These are phyloP conservation scores for Threskiornis aethiopicus DNA, from an alignment of 2,797 vertebrate species.

Conservation along the genomic window DNA sequence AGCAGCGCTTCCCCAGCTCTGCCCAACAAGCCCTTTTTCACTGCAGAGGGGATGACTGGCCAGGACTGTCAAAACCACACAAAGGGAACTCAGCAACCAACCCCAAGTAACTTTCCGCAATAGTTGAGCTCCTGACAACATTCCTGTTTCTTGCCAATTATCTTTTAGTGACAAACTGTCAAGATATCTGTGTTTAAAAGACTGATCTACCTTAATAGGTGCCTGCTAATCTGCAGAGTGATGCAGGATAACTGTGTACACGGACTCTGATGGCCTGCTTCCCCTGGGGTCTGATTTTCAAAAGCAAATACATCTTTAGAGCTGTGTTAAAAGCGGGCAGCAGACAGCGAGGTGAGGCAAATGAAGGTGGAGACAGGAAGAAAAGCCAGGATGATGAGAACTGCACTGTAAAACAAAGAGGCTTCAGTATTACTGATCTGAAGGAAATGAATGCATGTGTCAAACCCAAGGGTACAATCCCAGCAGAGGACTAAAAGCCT, in stretches of 20 bases:
- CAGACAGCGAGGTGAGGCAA: not conserved
- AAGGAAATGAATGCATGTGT: not conserved
- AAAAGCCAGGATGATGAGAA: not conserved
- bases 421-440: not conserved
- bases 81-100: not conserved
- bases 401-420: not conserved
- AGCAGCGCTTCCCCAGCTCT: not conserved
- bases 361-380: not conserved
- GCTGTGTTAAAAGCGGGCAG: not conserved
- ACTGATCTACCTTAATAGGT: not conserved
- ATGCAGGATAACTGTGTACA: not conserved
- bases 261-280: not conserved
- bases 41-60: fast-evolving
- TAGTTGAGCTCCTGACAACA: not conserved
- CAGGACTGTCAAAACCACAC: not conserved
- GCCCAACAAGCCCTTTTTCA: not conserved
- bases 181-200: not conserved
- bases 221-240: not conserved
- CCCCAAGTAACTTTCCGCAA: not conserved
- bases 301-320: not conserved
- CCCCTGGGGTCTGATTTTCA: not conserved
- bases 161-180: not conserved
- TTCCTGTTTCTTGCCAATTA: not conserved
- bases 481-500: not conserved
- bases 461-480: not conserved